Evolutionary conservation across 2,888 invertebrate genomes (phyloP).

Genomic region (Rhorus exstirpatorius): DNA sequence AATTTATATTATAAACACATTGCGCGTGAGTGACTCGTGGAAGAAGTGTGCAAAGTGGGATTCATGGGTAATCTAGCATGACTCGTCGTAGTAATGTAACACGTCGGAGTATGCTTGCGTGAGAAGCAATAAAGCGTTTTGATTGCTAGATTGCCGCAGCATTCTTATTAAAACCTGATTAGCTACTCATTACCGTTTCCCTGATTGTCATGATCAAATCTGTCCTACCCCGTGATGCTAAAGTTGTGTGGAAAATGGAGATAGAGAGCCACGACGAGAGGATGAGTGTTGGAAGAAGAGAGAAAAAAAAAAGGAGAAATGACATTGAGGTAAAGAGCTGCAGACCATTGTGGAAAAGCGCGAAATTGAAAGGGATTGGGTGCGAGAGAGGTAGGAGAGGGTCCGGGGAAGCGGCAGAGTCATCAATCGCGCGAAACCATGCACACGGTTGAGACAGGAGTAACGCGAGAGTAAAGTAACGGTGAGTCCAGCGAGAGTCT

Average conservation of each 20-base stretch:
- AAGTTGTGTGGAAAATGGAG: conserved; percentile 3
- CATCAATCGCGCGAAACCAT: conserved; percentile 13
- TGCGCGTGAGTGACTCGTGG: not conserved
- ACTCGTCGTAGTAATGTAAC: not conserved
- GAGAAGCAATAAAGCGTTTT: conserved; percentile 65
- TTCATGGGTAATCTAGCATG: not conserved
- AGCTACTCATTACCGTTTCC: conserved; percentile 75
- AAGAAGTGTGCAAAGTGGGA: conserved; percentile 2
- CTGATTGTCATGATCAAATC: conserved; percentile 65
- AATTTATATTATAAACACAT: no score
- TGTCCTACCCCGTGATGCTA: conserved; percentile 15
- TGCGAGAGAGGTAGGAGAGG: not conserved
- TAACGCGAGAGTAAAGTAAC: conserved; percentile 61
- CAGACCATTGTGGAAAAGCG: conserved; percentile 23
- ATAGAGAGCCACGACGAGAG: conserved; percentile 56
- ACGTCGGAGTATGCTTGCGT: conserved; percentile 28
- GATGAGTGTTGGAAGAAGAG: conserved; percentile 62
- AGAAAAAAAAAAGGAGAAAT: conserved; percentile 37
- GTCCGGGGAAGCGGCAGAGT: conserved; percentile 3
- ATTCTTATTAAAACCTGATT: conserved; percentile 80
- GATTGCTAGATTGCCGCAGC: conserved; percentile 73
- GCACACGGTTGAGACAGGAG: conserved; percentile 16
- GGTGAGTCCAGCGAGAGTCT: conserved; percentile 58
- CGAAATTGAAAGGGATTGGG: not conserved
- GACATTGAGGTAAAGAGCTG: conserved; percentile 40